Evolutionary conservation across 2,113 vertebrate species (phyloP), one percentile per base, ranked within the genome.

Genomic region (Triplophysa rosa): DNA sequence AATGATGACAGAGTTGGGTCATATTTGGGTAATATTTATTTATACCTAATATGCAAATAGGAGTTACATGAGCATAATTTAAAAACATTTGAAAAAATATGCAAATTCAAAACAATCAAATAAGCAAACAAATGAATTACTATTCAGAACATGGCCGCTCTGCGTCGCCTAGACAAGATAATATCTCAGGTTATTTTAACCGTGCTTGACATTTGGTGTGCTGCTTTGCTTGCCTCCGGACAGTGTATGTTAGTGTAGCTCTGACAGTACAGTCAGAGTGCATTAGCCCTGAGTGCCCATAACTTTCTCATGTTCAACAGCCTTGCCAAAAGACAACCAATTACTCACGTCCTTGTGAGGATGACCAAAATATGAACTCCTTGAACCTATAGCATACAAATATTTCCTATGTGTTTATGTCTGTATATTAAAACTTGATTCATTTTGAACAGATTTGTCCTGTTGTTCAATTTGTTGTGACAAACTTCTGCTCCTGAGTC

Each of bases 121-220:
- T 40, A 42, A 54, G 29, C 17, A 3, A 13, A 54, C 26, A 54
- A 24, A 58, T 16, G 49, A 13, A 52, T 56, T 69, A 19, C 23
- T 17, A 37, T 58, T 71, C 26, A 56, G 49, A 37, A 19, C 49
- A 33, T 7, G 24, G 17, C 16, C 17, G 10, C 52, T 21, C 49
- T 16, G 49, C 4, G 14, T 52, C 10, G 17, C 8, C 52, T 58
- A 58, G 19, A 71, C 2, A 7, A n/a, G 11, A 42, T 67, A 49
- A 52, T 17, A 8, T 68, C 67, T 52, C 2, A n/a, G 59, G 33
- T 59, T 73, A 42, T 56, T 73, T 73, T 59, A 73, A 73, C 54
- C 24, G 13, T 59, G 70, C 70, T 73, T 73, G 70, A 73, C 70
- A 73, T 73, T 59, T 61, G 33, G n/a, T 59, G 54, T 24, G 29